Conservation (phyloP, 1,140 invertebrate genomes). For the Penaeus chinensis region DNA sequence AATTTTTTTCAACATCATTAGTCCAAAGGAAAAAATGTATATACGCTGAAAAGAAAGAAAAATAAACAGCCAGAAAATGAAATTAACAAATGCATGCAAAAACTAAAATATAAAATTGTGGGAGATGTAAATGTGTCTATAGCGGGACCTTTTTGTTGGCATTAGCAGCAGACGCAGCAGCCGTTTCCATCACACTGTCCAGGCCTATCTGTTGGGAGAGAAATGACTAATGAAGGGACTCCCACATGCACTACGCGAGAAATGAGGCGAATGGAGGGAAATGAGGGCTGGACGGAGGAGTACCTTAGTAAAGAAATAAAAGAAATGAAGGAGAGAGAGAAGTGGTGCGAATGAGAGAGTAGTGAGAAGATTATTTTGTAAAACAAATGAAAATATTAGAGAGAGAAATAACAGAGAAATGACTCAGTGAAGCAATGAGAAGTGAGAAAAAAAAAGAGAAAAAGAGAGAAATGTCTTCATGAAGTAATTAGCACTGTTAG, state of each 20-base stretch:
- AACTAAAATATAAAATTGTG: neutral
- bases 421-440: too few species aligned
- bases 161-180: slow-evolving; percentile 39
- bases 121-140: neutral
- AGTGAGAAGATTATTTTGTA: too few species aligned
- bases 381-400: too few species aligned
- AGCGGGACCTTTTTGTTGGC: slow-evolving; percentile 45
- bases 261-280: too few species aligned
- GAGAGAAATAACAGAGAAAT: too few species aligned
- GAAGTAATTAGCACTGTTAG: neutral
- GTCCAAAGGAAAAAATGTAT: neutral
- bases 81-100: neutral
- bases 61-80: neutral
- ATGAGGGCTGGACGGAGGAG: too few species aligned
- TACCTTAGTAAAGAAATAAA: too few species aligned
- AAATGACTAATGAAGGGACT: slow-evolving; percentile 31
- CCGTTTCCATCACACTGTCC: slow-evolving; percentile 57
- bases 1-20: too few species aligned
- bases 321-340: too few species aligned
- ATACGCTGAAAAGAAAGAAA: neutral
- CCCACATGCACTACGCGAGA: neutral
- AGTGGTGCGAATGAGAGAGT: too few species aligned
- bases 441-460: too few species aligned
- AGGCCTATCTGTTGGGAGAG: slow-evolving; percentile 59
- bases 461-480: too few species aligned